phyloP scores from a whole-genome alignment of 2,888 invertebrate genomes.

The Drosophila maculinotata region DNA sequence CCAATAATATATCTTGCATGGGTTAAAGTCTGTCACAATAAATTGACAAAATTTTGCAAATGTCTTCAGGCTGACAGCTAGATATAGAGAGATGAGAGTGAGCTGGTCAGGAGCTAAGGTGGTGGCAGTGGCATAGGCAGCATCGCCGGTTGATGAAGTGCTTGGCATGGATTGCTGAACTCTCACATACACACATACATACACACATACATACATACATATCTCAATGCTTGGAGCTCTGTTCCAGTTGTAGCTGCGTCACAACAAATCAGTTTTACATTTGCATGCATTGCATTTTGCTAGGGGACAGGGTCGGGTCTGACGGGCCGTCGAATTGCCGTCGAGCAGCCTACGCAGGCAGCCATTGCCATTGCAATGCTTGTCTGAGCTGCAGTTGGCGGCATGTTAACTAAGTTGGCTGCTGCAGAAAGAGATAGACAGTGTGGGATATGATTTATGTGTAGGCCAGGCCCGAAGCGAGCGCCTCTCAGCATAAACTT shows the following conservation, averaged over 20 bases:
- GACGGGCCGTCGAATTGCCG: slow-evolving; percentile 28
- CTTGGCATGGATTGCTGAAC: slow-evolving; percentile 19
- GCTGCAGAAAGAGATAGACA: slow-evolving; percentile 24
- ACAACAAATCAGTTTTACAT: slow-evolving; percentile 77
- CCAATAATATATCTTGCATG: background rate
- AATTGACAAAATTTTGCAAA: slow-evolving; percentile 56
- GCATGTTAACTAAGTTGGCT: slow-evolving; percentile 67
- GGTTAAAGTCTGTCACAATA: slow-evolving; percentile 39
- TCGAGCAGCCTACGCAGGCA: slow-evolving; percentile 25
- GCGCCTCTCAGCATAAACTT: slow-evolving; percentile 73
- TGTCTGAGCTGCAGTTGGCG: slow-evolving; percentile 63
- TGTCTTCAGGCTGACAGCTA: slow-evolving; percentile 14
- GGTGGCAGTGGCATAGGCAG: slow-evolving; percentile 5
- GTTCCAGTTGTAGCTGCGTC: slow-evolving; percentile 54
- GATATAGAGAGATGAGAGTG: background rate
- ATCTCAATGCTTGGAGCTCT: slow-evolving; percentile 22
- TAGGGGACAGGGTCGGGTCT: background rate
- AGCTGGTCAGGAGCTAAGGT: slow-evolving; percentile 7
- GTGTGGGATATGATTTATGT: slow-evolving; percentile 66
- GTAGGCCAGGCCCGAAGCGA: slow-evolving; percentile 55
- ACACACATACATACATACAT: no score
- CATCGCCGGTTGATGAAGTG: slow-evolving; percentile 44
- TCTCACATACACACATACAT: no score
- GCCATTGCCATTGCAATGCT: slow-evolving; percentile 15
- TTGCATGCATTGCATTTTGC: slow-evolving; percentile 75